These are phyloP conservation scores for Ariopsis seemanni DNA, from an alignment of 2,113 vertebrate genomes.

Conservation along the genomic window DNA sequence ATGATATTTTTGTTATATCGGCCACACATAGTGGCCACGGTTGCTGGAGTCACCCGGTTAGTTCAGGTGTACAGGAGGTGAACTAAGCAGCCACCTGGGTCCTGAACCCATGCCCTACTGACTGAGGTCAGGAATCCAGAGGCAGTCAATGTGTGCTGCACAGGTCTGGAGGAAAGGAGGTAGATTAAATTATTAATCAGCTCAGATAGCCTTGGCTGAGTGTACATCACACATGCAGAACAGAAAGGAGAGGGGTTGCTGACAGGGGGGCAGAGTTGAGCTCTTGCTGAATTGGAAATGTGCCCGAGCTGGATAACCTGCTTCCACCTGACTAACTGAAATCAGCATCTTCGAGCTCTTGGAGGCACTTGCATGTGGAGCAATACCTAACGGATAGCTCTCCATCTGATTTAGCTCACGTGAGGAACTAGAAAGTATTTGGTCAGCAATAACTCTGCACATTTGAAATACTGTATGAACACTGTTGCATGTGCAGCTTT, in stretches of 20 bases:
- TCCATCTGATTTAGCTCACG: not conserved
- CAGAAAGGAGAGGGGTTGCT: not conserved
- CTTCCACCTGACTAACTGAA: not conserved
- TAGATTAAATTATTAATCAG: constrained; percentile 51
- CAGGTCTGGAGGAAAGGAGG: constrained; percentile 16
- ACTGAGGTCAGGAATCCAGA: constrained; percentile 40
- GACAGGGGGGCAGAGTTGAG: constrained; percentile 36
- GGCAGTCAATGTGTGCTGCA: not conserved
- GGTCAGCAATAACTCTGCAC: not conserved
- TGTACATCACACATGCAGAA: constrained; percentile 5
- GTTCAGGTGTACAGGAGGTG: constrained; percentile 7
- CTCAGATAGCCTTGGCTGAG: not conserved
- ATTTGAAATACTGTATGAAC: not conserved
- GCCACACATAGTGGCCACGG: not conserved
- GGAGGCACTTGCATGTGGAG: not conserved
- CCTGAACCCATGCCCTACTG: constrained; percentile 41
- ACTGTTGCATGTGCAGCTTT: not conserved
- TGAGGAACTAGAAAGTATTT: not conserved
- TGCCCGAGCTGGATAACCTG: not conserved
- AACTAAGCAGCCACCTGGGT: constrained; percentile 10
- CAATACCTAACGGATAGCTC: too few species aligned
- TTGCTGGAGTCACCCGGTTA: not conserved
- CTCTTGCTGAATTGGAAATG: constrained; percentile 15
- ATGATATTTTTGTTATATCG: not conserved
- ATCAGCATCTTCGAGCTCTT: not conserved